Conservation (phyloP, 2,888 invertebrate genomes). For the Prenolepis imparis region DNA sequence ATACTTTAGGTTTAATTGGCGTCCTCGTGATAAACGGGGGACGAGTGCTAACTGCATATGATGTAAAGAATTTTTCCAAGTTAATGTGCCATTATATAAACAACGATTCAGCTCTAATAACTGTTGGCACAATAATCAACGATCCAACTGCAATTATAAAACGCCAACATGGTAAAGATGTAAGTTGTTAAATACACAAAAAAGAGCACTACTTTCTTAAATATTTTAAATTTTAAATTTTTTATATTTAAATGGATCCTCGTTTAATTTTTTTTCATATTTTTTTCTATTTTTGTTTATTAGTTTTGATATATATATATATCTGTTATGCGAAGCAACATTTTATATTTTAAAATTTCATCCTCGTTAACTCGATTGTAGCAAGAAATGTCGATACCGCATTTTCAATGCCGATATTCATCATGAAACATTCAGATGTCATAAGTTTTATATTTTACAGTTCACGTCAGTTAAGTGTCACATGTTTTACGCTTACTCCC, state of each 20-base stretch:
- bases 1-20: neutral
- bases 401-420: no score
- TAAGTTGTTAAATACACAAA: neutral
- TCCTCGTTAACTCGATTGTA: neutral
- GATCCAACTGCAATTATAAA: rapidly evolving
- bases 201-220: neutral
- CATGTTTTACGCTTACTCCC: neutral
- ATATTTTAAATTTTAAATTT: no score
- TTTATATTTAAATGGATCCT: neutral
- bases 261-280: neutral
- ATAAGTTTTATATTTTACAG: neutral
- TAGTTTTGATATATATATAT: no score
- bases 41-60: no score
- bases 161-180: neutral
- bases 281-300: no score
- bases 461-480: neutral
- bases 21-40: neutral
- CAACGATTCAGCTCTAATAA: no score
- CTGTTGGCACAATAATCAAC: neutral
- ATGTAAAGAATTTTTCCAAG: no score
- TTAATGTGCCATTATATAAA: no score
- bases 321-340: neutral
- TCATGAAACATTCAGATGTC: no score
- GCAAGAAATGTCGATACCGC: neutral
- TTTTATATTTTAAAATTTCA: neutral